Conservation (phyloP, 1,140 invertebrate species). For the Drosophila obscura region DNA sequence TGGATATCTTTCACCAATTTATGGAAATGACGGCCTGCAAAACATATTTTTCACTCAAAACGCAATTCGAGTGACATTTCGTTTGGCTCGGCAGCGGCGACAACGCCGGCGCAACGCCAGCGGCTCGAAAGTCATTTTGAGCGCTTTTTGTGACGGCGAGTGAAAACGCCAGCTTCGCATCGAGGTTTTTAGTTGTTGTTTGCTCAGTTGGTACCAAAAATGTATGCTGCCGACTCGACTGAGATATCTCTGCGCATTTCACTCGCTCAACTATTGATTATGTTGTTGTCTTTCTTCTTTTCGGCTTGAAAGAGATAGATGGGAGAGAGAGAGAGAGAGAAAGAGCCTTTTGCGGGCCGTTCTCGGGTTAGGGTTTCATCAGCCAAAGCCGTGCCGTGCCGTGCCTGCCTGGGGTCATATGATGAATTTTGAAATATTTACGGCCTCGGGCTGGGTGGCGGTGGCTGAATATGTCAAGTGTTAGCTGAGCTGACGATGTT, state of each 20-base stretch:
- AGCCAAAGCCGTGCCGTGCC: conserved; percentile 1
- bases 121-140: conserved; percentile 73
- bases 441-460: too few species aligned
- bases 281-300: conserved; percentile 33
- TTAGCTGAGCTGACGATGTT: conserved; percentile 30
- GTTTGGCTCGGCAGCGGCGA: background rate
- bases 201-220: conserved; percentile 57
- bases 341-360: conserved; percentile 17
- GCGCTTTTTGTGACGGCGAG: conserved; percentile 34
- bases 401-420: conserved; percentile 59
- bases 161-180: conserved; percentile 17
- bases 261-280: conserved; percentile 61
- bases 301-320: conserved; percentile 35
- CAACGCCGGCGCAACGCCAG: conserved; percentile 26
- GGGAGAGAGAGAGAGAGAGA: conserved; percentile 39
- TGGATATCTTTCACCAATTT: conserved; percentile 81
- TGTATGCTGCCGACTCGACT: conserved; percentile 56
- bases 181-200: conserved; percentile 44
- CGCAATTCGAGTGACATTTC: conserved; percentile 68
- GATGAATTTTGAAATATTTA: conserved; percentile 35
- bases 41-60: conserved; percentile 68
- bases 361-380: too few species aligned
- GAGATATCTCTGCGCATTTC: conserved; percentile 49
- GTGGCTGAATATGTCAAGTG: conserved; percentile 54
- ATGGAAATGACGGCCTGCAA: conserved; percentile 72